Conservation (phyloP, 2,888 invertebrate species). For the Strigamia maritima region DNA sequence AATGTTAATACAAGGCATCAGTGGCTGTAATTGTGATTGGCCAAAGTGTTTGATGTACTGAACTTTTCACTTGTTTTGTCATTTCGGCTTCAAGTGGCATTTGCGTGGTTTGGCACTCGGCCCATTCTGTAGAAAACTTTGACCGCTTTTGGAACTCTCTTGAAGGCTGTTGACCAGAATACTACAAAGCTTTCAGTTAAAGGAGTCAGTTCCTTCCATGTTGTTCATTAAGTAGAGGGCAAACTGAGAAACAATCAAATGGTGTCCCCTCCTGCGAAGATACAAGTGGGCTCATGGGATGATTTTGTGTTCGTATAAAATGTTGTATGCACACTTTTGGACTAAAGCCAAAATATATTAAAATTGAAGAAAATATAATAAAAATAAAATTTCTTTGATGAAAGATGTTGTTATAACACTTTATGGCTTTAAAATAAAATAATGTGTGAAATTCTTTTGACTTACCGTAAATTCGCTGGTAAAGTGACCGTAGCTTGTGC, state of each 20-base stretch:
- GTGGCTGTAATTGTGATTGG: no score
- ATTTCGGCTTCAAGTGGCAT: background rate
- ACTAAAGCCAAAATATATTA: background rate
- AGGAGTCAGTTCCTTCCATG: background rate
- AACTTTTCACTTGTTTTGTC: background rate
- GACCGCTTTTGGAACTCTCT: background rate
- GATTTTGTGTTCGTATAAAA: background rate
- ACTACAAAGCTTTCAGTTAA: background rate
- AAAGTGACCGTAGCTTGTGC: no score
- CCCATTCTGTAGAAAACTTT: background rate
- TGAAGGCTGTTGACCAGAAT: background rate
- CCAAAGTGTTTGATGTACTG: background rate
- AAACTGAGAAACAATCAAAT: constrained; percentile 7
- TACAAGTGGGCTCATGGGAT: constrained; percentile 4
- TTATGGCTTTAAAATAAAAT: background rate
- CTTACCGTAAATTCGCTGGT: no score
- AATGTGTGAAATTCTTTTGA: background rate
- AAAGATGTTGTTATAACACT: background rate
- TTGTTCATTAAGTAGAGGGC: constrained; percentile 4
- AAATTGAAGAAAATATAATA: background rate
- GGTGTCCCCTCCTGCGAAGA: background rate
- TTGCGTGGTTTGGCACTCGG: background rate
- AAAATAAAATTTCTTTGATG: background rate
- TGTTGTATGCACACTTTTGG: background rate
- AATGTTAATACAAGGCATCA: no score